phyloP scores from a whole-genome alignment of 1,140 invertebrate genomes.

The Halictus rubicundus region DNA sequence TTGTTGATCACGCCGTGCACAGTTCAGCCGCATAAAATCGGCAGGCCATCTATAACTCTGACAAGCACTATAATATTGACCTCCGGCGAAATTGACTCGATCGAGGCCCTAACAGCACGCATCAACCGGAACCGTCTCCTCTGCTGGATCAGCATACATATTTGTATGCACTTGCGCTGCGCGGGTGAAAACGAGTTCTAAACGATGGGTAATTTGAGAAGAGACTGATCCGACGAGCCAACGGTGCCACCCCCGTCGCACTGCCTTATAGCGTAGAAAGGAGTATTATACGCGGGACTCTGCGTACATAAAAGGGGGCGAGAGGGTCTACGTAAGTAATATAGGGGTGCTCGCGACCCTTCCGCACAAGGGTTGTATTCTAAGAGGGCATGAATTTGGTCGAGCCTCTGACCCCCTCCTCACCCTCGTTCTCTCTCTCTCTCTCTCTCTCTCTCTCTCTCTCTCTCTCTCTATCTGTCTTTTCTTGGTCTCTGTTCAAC shows the following conservation, averaged over 20 bases:
- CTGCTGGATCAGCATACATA: constrained; percentile 63
- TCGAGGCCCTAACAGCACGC: too few relatives aligned
- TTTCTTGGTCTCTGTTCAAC: constrained; percentile 18
- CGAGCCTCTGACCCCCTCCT: constrained; percentile 47
- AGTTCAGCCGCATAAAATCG: too few relatives aligned
- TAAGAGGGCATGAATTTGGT: constrained; percentile 76
- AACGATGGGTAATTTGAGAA: constrained; percentile 78
- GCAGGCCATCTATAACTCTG: too few relatives aligned
- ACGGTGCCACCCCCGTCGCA: constrained; percentile 57
- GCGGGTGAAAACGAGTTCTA: constrained; percentile 77
- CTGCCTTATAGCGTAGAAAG: constrained; percentile 45
- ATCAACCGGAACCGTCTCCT: constrained; percentile 23
- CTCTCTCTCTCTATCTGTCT: constrained; percentile 22
- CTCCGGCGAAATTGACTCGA: too few relatives aligned
- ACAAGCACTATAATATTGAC: too few relatives aligned
- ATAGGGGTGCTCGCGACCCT: constrained; percentile 75
- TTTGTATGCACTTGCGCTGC: constrained; percentile 71
- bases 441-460: constrained; percentile 21
- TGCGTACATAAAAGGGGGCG: constrained; percentile 67
- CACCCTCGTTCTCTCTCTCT: constrained; percentile 40
- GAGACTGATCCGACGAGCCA: constrained; percentile 54
- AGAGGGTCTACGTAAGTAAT: constrained; percentile 75
- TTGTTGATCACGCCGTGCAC: too few relatives aligned
- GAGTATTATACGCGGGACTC: constrained; percentile 67
- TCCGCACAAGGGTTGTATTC: constrained; percentile 73